Conservation (phyloP, 1,140 invertebrate genomes). For the Streblospio benedicti region DNA sequence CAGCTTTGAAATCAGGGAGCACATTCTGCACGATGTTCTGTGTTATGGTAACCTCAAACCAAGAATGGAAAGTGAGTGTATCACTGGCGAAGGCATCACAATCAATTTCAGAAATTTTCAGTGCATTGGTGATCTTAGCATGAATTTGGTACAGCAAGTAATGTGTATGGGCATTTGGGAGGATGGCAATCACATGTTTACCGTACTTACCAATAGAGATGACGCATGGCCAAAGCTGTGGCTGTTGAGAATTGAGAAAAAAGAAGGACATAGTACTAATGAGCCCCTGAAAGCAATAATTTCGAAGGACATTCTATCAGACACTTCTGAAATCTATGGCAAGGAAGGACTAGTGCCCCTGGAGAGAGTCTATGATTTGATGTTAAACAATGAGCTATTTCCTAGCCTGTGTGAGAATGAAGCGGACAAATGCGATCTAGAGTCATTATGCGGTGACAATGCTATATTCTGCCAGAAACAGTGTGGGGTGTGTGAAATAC, state of each 20-base stretch:
- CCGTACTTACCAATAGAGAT: slow-evolving; percentile 3
- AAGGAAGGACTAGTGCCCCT: background rate
- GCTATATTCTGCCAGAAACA: slow-evolving; percentile 1
- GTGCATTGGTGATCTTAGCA: slow-evolving; percentile 2
- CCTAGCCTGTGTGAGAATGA: slow-evolving; percentile 7
- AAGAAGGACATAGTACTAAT: background rate
- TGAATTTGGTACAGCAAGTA: slow-evolving; percentile 4
- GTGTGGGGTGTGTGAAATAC: background rate
- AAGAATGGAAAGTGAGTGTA: slow-evolving; percentile 9
- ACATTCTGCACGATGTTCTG: background rate
- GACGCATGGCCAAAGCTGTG: slow-evolving; percentile 11
- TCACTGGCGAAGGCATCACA: slow-evolving; percentile 3
- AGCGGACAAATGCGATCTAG: background rate
- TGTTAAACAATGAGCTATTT: background rate
- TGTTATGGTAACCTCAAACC: slow-evolving; percentile 2
- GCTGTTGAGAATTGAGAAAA: slow-evolving; percentile 4
- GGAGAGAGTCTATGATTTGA: background rate
- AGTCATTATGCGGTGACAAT: too few relatives aligned
- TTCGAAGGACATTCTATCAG: slow-evolving; percentile 7
- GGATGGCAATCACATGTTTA: slow-evolving; percentile 3
- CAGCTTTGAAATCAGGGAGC: background rate
- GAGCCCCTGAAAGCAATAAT: background rate
- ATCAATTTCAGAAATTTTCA: slow-evolving; percentile 12
- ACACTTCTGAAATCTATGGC: too few relatives aligned
- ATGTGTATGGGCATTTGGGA: slow-evolving; percentile 9